A percentile compares a stretch with the other conserved stretches of the same genome.
These are phyloP conservation scores for Pycnomerus fuliginosus DNA, from an alignment of 2,888 invertebrate genomes.

Conservation along the genomic window DNA sequence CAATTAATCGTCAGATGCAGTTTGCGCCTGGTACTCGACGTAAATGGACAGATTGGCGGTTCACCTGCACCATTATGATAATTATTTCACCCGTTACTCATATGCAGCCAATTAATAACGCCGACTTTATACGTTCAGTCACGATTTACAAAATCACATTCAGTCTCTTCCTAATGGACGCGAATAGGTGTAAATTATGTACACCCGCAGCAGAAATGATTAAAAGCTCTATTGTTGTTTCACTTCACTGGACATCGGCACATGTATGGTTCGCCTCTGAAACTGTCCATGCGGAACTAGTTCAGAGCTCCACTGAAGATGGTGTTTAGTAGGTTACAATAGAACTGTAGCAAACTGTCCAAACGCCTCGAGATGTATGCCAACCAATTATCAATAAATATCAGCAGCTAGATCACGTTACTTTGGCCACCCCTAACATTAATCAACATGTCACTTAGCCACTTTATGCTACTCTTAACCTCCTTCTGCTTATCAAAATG, in stretches of 20 bases:
- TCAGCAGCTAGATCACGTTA: no score
- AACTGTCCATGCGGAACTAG: slow-evolving; percentile 22
- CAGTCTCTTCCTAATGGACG: slow-evolving; percentile 4
- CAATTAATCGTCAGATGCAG: not conserved
- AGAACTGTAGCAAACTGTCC: slow-evolving; percentile 27
- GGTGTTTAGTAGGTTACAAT: slow-evolving; percentile 30
- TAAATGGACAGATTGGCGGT: slow-evolving; percentile 4
- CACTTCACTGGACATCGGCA: not conserved
- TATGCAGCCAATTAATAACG: slow-evolving; percentile 9
- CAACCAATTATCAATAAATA: slow-evolving; percentile 27
- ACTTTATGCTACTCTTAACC: no score
- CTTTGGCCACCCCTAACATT: no score
- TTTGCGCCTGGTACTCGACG: not conserved
- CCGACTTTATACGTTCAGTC: slow-evolving; percentile 5
- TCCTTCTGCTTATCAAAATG: no score
- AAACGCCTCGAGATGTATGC: slow-evolving; percentile 28
- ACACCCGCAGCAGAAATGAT: slow-evolving; percentile 6
- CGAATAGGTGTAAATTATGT: slow-evolving; percentile 11
- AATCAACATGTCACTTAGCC: no score
- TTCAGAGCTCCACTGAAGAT: slow-evolving; percentile 8
- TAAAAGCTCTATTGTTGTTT: slow-evolving; percentile 14
- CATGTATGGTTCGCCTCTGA: slow-evolving; percentile 2
- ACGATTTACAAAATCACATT: slow-evolving; percentile 11
- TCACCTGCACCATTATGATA: slow-evolving; percentile 10
- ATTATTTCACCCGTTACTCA: slow-evolving; percentile 7